Evolutionary conservation across 2,888 invertebrate genomes (phyloP), one percentile per base, ranked within the genome.

Genomic region (Noctua janthe): DNA sequence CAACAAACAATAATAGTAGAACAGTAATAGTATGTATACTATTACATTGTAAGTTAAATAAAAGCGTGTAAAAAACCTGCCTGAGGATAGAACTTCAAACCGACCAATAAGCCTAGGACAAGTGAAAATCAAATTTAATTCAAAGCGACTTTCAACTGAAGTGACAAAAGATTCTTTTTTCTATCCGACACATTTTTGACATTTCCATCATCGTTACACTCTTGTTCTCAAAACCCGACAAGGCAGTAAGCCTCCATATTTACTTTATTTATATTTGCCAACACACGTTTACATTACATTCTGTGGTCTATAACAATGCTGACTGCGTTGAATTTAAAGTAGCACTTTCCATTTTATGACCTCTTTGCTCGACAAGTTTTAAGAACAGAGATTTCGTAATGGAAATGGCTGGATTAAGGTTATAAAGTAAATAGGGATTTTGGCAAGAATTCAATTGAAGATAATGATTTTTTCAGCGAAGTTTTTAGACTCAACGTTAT

Each of bases 311-410:
- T 76, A 79, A 81, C n/a, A 85, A 79, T 71, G 76, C 77, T 80
- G 75, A 78, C 82, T 82, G 13, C 43, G 73, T 76, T 87, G 78
- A 81, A 78, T 79, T 83, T 79, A 83, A 85, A 87, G 71, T 59
- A 72, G 47, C 49, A 49, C 73, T 79, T 87, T 76, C 74, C 71
- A 76, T 82, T 85, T 66, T 76, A 83, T 59, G 35, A 62, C 23
- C 64, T 67, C 59, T 79, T 71, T 73, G 29, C 67, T 54, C 71
- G 72, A 85, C 67, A 79, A 79, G 71, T 79, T 85, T 85, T 76
- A 76, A 78, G 70, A 78, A 78, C 49, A 23, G 69, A 77, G 69
- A 66, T 51, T 84, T 82, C 67, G 66, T 39, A 64, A 84, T 82
- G 54, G 43, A 71, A 84, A 84, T 69, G 47, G 64, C 67, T 62